phyloP scores from a whole-genome alignment of 2,797 vertebrate species.

The Clarias pachynema region DNA sequence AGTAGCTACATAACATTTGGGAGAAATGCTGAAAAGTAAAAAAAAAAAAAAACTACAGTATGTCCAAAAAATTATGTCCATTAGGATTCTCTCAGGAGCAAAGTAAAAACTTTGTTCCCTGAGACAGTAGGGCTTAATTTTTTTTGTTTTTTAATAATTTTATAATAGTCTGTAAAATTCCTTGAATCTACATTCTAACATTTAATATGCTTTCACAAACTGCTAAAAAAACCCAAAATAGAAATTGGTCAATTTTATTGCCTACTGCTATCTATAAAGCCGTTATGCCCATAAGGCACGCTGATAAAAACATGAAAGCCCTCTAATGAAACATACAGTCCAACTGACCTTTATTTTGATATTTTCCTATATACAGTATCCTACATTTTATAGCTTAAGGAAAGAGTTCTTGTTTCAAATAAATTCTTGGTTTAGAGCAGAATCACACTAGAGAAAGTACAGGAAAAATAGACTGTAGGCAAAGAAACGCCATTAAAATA shows the following conservation, averaged over 20 bases:
- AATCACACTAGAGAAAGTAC: background rate
- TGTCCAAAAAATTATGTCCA: too few relatives aligned
- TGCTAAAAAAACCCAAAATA: conserved; percentile 19
- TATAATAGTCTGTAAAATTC: background rate
- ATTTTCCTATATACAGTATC: too few relatives aligned
- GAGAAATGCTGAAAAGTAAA: too few relatives aligned
- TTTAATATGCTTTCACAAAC: conserved; percentile 31
- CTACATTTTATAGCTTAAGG: background rate
- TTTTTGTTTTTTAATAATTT: background rate
- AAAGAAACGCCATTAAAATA: conserved; percentile 22
- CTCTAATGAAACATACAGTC: conserved; percentile 30
- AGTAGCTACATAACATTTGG: too few relatives aligned
- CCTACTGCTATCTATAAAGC: conserved; percentile 22
- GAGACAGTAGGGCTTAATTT: background rate
- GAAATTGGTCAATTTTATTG: conserved; percentile 26
- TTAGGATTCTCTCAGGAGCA: background rate
- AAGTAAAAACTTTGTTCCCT: background rate
- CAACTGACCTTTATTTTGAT: conserved; percentile 12
- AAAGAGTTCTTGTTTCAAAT: background rate
- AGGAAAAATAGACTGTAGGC: background rate
- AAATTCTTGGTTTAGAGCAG: conserved; percentile 1
- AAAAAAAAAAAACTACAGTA: too few relatives aligned
- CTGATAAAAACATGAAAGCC: conserved; percentile 43
- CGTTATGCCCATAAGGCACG: conserved; percentile 25
- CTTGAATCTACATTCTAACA: background rate